Evolutionary conservation across 2,113 vertebrate genomes (phyloP), one percentile per base, ranked within the genome.

Genomic region (Callionymus lyra): DNA sequence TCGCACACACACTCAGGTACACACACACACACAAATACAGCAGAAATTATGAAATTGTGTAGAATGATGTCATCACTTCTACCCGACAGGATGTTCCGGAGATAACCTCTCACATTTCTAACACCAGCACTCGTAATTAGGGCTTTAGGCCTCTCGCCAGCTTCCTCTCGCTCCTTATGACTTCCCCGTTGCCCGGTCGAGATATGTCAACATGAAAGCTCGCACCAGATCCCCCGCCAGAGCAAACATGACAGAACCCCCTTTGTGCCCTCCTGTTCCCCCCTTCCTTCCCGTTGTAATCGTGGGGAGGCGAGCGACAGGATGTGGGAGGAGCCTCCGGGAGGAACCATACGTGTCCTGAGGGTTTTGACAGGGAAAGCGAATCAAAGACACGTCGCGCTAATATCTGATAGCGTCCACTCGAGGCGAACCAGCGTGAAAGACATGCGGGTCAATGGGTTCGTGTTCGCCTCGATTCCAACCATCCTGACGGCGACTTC

Each of bases 391-490:
- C 19, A 44, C 38, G 35, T 53, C 44, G 34, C 69, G 59, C 75
- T 82, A 83, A 84, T 79, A 68, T 81, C 57, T 79, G 62, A 76
- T 77, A 63, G 60, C 64, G 47, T 45, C 54, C 18, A 63, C 81
- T 72, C 21, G 6, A 31, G 70, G 79, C 79, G 50, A 76, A 72
- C 72, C 59, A 59, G 53, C 56, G 67, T 65, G 65, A 77, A 76
- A 79, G 59, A 71, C 77, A 83, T 75, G 39, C 58, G 70, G 77
- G 79, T 81, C 76, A 81, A 47, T 59, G 80, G 72, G 80, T 82
- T 75, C 66, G 41, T 31, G 36, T n/a, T n/a, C n/a, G n/a, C n/a
- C n/a, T n/a, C n/a, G n/a, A n/a, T n/a, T n/a, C n/a, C n/a, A n/a
- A n/a, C n/a, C n/a, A n/a, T n/a, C n/a, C n/a, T n/a, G n/a, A n/a